phyloP scores from a whole-genome alignment of 1,140 invertebrate genomes.

The Melanaphis sacchari region DNA sequence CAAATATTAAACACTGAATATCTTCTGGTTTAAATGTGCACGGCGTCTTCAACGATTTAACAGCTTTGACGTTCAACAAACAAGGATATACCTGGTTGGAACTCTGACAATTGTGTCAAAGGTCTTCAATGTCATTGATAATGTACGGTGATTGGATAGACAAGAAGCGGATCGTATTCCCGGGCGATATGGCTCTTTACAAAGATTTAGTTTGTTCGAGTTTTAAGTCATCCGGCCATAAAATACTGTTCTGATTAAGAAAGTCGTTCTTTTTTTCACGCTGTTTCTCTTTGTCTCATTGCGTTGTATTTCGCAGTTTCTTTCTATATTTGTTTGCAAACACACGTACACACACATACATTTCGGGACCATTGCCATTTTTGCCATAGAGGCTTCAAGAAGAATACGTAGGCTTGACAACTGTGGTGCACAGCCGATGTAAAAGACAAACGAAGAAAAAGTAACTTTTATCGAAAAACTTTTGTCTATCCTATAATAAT shows the following conservation, averaged over 20 bases:
- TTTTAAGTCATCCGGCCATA: constrained; percentile 49
- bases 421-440: background rate
- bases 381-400: background rate
- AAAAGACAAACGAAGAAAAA: background rate
- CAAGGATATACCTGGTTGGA: background rate
- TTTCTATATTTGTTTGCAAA: background rate
- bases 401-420: background rate
- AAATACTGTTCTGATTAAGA: constrained; percentile 56
- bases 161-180: background rate
- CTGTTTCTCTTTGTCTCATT: background rate
- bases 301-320: background rate
- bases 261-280: background rate
- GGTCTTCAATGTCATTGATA: background rate
- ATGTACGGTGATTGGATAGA: background rate
- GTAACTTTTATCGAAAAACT: constrained; percentile 56
- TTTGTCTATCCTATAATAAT: background rate
- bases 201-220: constrained; percentile 52
- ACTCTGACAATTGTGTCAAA: background rate
- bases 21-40: background rate
- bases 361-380: background rate
- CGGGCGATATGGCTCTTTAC: constrained; percentile 33
- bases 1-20: background rate
- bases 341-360: background rate
- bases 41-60: no score
- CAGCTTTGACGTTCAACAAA: background rate